phyloP scores from a whole-genome alignment of 2,797 vertebrate species.

The Cynopterus sphinx region DNA sequence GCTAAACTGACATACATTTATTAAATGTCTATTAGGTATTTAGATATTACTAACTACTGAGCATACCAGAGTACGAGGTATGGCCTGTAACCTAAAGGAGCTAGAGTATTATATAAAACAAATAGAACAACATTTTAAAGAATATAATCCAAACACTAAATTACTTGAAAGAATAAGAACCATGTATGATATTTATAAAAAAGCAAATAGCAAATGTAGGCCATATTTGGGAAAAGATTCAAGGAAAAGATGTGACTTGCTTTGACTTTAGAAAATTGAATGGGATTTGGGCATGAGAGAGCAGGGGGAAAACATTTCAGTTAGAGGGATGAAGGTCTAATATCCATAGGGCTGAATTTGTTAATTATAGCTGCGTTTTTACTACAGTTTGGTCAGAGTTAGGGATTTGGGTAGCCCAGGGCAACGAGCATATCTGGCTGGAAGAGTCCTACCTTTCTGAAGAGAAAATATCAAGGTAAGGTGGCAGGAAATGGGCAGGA shows the following conservation, averaged over 20 bases:
- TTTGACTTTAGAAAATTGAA: not conserved
- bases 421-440: not conserved
- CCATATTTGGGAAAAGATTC: not conserved
- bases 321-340: not conserved
- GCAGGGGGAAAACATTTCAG: not conserved
- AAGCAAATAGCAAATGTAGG: not conserved
- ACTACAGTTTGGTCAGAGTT: not conserved
- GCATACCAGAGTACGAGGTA: not conserved
- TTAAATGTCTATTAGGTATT: slow-evolving; percentile 14
- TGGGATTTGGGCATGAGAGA: not conserved
- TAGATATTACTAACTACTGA: not conserved
- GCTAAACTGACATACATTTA: slow-evolving; percentile 9
- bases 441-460: not conserved
- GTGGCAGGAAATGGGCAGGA: not conserved
- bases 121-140: not conserved
- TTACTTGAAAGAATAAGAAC: not conserved
- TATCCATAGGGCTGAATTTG: not conserved
- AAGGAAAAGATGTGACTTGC: not conserved
- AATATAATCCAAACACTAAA: not conserved
- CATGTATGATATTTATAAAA: not conserved
- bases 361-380: not conserved
- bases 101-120: not conserved
- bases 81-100: not conserved
- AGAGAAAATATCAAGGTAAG: not conserved
- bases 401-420: not conserved